These are phyloP conservation scores for Sebastes schlegelii DNA, from an alignment of 2,113 vertebrate genomes.

Conservation along the genomic window DNA sequence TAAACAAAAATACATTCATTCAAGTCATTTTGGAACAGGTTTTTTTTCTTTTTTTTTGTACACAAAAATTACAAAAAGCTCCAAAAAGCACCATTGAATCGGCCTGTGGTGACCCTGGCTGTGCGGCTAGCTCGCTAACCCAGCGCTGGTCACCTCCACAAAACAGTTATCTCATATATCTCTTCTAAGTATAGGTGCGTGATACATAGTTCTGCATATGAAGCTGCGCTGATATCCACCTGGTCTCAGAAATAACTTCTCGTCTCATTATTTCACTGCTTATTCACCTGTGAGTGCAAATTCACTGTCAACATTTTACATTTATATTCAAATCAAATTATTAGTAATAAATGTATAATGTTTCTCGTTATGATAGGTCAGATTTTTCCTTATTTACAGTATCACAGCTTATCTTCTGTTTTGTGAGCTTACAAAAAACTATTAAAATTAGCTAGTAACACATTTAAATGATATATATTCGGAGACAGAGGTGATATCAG, in stretches of 20 bases:
- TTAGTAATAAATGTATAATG: conserved; percentile 10
- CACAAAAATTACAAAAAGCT: conserved; percentile 86
- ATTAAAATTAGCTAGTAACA: neutral
- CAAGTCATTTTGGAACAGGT: conserved; percentile 88
- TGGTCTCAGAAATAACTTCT: conserved; percentile 65
- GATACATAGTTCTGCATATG: conserved; percentile 71
- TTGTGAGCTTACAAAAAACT: conserved; percentile 29
- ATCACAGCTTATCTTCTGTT: conserved; percentile 60
- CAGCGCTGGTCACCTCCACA: conserved; percentile 77
- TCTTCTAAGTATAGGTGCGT: conserved; percentile 78
- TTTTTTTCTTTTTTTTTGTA: conserved; percentile 77
- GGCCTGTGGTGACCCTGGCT: conserved; percentile 79
- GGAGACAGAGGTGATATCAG: conserved; percentile 73
- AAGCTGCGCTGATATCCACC: conserved; percentile 64
- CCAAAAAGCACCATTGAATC: conserved; percentile 89
- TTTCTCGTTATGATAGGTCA: conserved; percentile 21
- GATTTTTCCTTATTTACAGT: conserved; percentile 55
- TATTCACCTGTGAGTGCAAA: conserved; percentile 56
- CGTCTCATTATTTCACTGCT: conserved; percentile 7
- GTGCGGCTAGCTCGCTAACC: conserved; percentile 58
- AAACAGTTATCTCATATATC: conserved; percentile 80
- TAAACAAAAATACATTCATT: conserved; percentile 89
- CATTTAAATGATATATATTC: conserved; percentile 27
- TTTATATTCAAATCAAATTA: conserved; percentile 24
- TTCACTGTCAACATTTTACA: conserved; percentile 28